These are phyloP conservation scores for Phallusia fumigata DNA, from an alignment of 23 tunicate species.

Conservation along the genomic window DNA sequence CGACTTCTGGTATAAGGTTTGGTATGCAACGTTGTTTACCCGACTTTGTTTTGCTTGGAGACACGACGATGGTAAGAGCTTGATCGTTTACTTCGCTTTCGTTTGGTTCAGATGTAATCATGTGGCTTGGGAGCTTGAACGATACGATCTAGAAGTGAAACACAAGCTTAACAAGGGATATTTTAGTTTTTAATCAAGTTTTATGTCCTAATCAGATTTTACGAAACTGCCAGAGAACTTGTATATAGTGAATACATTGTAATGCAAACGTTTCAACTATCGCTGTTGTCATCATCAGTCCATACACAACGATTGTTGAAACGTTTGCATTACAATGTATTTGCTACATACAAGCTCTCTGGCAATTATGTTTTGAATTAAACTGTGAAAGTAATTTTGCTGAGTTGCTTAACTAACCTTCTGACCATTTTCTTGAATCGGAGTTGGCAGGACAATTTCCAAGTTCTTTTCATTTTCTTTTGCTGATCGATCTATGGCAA, in stretches of 20 bases:
- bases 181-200: not conserved
- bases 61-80: not conserved
- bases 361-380: no score
- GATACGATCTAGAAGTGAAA: not conserved
- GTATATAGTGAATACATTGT: no score
- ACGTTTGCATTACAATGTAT: no score
- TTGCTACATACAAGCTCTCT: no score
- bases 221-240: no score
- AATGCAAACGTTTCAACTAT: no score
- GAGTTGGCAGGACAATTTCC: not conserved
- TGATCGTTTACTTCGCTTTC: not conserved
- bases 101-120: not conserved
- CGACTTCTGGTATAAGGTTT: no score
- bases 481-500: not conserved
- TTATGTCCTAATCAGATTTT: no score
- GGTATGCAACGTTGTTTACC: not conserved
- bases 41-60: not conserved
- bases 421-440: not conserved
- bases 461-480: constrained; percentile 7
- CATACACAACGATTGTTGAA: no score
- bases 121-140: not conserved
- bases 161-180: not conserved
- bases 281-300: no score
- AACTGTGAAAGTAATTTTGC: no score
- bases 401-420: not conserved